phyloP scores from a whole-genome alignment of 2,113 vertebrate genomes.

The Sciurus niger region DNA sequence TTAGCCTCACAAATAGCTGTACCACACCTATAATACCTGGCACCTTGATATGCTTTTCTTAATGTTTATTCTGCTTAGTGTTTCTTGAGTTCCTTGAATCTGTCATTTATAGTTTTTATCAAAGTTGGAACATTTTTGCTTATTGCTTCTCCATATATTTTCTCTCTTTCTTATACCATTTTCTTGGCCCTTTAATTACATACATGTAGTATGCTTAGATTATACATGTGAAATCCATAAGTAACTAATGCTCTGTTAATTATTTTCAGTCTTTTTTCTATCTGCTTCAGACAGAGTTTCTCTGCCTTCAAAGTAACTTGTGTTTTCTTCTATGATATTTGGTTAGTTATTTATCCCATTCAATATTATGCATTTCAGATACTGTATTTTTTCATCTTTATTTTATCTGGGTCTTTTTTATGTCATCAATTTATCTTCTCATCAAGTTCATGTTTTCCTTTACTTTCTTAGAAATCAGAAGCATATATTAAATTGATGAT shows the following conservation, averaged over 20 bases:
- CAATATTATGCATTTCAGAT: background rate
- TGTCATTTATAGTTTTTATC: background rate
- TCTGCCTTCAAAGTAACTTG: background rate
- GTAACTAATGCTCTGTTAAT: background rate
- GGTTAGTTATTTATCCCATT: background rate
- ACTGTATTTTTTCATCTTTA: background rate
- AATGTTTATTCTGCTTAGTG: background rate
- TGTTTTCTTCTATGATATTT: background rate
- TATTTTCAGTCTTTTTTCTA: background rate
- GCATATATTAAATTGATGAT: background rate
- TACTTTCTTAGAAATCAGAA: background rate
- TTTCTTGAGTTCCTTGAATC: background rate
- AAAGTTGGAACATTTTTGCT: slow-evolving; percentile 15
- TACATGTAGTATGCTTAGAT: background rate
- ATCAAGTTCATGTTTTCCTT: background rate
- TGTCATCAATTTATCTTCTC: background rate
- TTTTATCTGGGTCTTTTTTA: background rate
- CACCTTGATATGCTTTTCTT: background rate
- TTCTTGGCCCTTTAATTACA: background rate
- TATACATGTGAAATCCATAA: accelerated
- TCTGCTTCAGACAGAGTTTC: background rate
- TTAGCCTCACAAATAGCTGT: background rate
- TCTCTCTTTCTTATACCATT: background rate
- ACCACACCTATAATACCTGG: background rate
- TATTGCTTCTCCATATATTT: slow-evolving; percentile 21